phyloP scores from a whole-genome alignment of 2,888 invertebrate genomes.

The Euclidia mi region DNA sequence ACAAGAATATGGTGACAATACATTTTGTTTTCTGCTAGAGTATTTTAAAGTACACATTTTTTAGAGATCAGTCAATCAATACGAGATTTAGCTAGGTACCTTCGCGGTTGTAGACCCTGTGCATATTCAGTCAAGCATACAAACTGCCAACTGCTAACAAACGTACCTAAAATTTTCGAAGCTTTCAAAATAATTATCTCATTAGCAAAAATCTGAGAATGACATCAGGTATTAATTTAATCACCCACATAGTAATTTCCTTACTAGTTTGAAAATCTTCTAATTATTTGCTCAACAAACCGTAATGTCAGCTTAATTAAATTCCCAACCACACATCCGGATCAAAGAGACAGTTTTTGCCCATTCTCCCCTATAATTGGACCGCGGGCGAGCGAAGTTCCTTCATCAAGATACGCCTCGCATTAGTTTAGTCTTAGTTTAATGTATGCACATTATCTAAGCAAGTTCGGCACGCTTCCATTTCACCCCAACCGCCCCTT shows the following conservation, averaged over 20 bases:
- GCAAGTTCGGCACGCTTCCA: conserved; percentile 78
- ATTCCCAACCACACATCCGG: conserved; percentile 49
- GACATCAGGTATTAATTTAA: not conserved
- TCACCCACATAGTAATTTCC: conserved; percentile 16
- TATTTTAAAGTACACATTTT: too few species aligned
- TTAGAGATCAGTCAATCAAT: too few species aligned
- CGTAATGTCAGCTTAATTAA: conserved; percentile 51
- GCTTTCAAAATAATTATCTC: not conserved
- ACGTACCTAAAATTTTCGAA: too few species aligned
- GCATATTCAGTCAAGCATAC: too few species aligned
- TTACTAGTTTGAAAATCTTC: conserved; percentile 20
- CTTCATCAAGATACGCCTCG: conserved; percentile 85
- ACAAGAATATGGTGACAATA: too few species aligned
- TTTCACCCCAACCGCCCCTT: conserved; percentile 59
- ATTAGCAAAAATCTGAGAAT: not conserved
- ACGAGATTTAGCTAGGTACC: too few species aligned
- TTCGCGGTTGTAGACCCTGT: too few species aligned
- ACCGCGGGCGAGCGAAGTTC: conserved; percentile 83
- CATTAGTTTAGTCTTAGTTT: conserved; percentile 88
- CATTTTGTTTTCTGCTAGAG: too few species aligned
- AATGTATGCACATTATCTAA: conserved; percentile 90
- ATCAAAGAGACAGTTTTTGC: conserved; percentile 62
- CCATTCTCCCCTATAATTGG: conserved; percentile 81
- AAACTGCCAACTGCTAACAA: too few species aligned
- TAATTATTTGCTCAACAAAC: conserved; percentile 38